Evolutionary conservation across 2,797 vertebrate species (phyloP), one percentile per base, ranked within the genome.

Genomic region (Tympanoctomys barrerae): DNA sequence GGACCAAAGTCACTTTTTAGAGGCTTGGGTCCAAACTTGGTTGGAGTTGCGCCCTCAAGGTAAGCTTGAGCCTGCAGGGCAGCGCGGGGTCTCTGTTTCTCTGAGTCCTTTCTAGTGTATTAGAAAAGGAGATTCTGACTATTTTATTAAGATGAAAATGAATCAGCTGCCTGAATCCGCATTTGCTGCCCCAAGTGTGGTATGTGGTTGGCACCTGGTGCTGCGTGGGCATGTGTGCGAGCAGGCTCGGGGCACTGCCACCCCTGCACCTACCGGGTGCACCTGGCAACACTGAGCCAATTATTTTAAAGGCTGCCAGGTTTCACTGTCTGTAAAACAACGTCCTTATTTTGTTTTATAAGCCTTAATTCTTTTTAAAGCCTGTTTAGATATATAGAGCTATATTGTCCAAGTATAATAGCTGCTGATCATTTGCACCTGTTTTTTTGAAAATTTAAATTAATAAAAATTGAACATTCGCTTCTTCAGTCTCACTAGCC

Each of bases 21-120:
- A 96, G 99, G 99, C 82, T 97, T 99, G 98, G 99, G 99, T 97
- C 99, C 99, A 93, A 99, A 99, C 98, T 98, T 99, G 93, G 99
- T 99, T 94, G 99, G 99, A 84, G 99, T 99, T 82, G 99, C 99
- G 42, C 99, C 99, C 77, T 99, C 99, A 97, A 99, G 99, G 99
- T 99, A 98, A 98, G 96, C 92, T n/a, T 18, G 77, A 80, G 93
- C 52, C 57, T 88, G 61, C 79, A 24, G 5, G 8, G 8, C 0
- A 13, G n/a, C 21, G 59, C 36, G 0, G 36, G 36, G 36, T 11
- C 19, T 46, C 22, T 46, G 33, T 12, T 33, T 79, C 26, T 49
- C 89, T 75, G 22, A 46, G 6, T 73, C 46, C 33, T 66, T 83
- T 46, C 52, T 14, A 42, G 14, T 79, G 49, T 52, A 46, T 36